These are phyloP conservation scores for Pyrrhosoma nymphula DNA, from an alignment of 2,888 invertebrate species.

Conservation along the genomic window DNA sequence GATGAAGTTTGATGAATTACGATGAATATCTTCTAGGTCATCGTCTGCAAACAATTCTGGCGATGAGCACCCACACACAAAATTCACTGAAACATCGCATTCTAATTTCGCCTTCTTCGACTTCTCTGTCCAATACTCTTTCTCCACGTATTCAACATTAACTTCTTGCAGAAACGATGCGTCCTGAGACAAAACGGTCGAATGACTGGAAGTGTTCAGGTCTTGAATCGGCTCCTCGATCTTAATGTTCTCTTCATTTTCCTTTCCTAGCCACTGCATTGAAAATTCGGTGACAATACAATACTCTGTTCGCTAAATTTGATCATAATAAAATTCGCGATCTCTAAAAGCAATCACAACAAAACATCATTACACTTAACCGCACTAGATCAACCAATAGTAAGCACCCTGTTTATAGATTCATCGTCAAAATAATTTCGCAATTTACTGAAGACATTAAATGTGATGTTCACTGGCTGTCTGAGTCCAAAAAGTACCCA, in stretches of 20 bases:
- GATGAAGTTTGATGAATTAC: not conserved
- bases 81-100: not conserved
- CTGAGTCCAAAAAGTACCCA: too few relatives aligned
- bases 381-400: too few relatives aligned
- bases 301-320: too few relatives aligned
- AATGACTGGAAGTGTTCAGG: constrained; percentile 26
- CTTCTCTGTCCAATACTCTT: constrained; percentile 42
- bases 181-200: constrained; percentile 68
- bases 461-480: too few relatives aligned
- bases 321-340: too few relatives aligned
- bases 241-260: not conserved
- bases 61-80: not conserved
- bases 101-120: not conserved
- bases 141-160: constrained; percentile 69
- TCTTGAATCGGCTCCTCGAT: not conserved
- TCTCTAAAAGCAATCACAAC: too few relatives aligned
- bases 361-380: too few relatives aligned
- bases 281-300: not conserved
- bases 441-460: too few relatives aligned
- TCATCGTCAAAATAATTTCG: too few relatives aligned
- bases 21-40: not conserved
- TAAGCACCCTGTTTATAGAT: too few relatives aligned
- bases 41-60: constrained; percentile 42
- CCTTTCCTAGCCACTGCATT: not conserved
- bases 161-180: constrained; percentile 69